Conservation (phyloP, 2,113 vertebrate species). For the Circaetus cinerascens region DNA sequence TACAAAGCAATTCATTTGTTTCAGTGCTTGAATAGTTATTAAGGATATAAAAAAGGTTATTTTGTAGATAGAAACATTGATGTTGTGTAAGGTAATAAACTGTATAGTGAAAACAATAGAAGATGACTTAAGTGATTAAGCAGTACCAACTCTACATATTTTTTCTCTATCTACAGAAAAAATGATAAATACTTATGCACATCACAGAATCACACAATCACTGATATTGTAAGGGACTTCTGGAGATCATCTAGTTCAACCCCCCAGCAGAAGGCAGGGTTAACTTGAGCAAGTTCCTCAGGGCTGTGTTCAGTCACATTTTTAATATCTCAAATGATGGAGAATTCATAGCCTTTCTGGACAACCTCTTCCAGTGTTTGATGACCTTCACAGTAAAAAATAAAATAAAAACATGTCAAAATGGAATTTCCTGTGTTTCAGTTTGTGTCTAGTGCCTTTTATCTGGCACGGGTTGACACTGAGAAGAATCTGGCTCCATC, state of each 20-base stretch:
- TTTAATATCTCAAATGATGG: neutral
- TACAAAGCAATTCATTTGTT: neutral
- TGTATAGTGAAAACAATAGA: neutral
- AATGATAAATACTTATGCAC: neutral
- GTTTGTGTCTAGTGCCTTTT: neutral
- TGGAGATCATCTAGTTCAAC: neutral
- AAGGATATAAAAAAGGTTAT: neutral
- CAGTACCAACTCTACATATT: neutral
- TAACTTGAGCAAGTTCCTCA: neutral
- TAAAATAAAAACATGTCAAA: neutral
- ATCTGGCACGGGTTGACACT: neutral
- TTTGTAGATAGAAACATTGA: neutral
- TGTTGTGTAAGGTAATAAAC: neutral
- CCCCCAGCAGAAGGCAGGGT: neutral
- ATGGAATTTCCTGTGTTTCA: neutral
- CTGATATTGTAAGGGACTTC: neutral
- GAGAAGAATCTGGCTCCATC: neutral
- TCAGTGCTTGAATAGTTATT: neutral
- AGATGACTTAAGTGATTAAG: neutral
- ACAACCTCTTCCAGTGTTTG: neutral
- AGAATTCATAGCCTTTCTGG: neutral
- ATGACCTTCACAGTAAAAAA: neutral
- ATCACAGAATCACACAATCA: neutral
- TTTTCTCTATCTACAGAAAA: neutral
- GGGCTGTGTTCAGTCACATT: neutral